Conservation (phyloP, 2,797 vertebrate genomes). For the Sebastes reedi region DNA sequence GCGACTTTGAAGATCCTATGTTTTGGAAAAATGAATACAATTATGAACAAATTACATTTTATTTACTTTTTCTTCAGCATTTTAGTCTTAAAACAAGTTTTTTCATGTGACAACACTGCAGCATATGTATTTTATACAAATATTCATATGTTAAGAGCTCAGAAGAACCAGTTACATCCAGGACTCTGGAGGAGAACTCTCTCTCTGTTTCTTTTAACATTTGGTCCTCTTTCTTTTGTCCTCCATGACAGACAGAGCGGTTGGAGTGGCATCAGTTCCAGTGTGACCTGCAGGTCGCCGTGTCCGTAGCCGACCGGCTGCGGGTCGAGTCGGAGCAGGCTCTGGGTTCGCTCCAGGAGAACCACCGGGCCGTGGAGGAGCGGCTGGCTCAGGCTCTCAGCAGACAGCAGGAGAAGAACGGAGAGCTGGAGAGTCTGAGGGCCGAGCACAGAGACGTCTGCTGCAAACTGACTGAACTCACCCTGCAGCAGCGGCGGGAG, state of each 20-base stretch:
- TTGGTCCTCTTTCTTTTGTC: neutral
- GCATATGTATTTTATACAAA: neutral
- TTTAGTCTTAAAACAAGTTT: neutral
- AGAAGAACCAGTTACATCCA: neutral
- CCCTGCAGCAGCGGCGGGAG: slow-evolving; percentile 48
- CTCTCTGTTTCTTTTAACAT: no score
- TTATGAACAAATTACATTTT: no score
- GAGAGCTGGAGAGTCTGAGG: slow-evolving; percentile 66
- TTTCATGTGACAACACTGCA: no score
- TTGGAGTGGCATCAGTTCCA: slow-evolving; percentile 83
- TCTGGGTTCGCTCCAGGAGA: slow-evolving; percentile 54
- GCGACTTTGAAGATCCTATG: neutral
- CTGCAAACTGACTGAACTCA: slow-evolving; percentile 52
- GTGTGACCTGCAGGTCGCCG: slow-evolving; percentile 81
- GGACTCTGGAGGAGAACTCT: no score
- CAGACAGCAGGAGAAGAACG: slow-evolving; percentile 57
- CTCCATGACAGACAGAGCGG: slow-evolving; percentile 68
- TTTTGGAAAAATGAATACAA: neutral
- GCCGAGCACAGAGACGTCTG: slow-evolving; percentile 58
- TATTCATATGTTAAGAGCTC: neutral
- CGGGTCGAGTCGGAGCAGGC: slow-evolving; percentile 77
- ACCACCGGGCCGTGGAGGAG: slow-evolving; percentile 55
- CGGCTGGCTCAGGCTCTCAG: slow-evolving; percentile 63
- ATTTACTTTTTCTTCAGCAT: neutral
- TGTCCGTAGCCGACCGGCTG: slow-evolving; percentile 81